Evolutionary conservation across 2,888 invertebrate genomes (phyloP).

Genomic region (Dolichomitus sp.): DNA sequence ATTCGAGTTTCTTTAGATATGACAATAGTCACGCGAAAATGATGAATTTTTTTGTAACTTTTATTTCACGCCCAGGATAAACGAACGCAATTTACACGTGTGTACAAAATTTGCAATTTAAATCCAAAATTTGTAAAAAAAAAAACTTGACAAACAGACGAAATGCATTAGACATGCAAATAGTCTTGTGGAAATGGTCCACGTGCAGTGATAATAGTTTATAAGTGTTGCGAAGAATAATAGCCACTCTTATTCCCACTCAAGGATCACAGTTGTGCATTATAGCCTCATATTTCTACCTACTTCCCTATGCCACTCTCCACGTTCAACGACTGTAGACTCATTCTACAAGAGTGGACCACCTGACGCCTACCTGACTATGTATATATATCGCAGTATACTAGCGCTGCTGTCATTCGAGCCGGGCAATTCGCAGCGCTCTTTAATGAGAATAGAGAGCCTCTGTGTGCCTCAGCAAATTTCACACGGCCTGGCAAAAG

Average conservation of each 20-base stretch:
- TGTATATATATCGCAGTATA: background rate
- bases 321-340: background rate
- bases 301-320: background rate
- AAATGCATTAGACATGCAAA: background rate
- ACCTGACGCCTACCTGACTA: slow-evolving; percentile 33
- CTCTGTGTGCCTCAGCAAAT: slow-evolving; percentile 26
- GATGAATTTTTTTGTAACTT: no score
- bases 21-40: no score
- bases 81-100: no score
- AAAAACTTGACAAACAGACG: no score
- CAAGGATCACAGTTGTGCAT: background rate
- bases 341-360: slow-evolving; percentile 19
- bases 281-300: background rate
- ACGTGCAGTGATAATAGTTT: slow-evolving; percentile 53
- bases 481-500: slow-evolving; percentile 56
- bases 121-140: no score
- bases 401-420: slow-evolving; percentile 15
- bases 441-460: slow-evolving; percentile 47
- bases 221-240: slow-evolving; percentile 40
- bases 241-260: background rate
- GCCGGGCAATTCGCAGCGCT: slow-evolving; percentile 35
- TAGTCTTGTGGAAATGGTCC: slow-evolving; percentile 37
- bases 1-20: no score
- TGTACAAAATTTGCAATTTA: no score
- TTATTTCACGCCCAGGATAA: no score